phyloP scores from a whole-genome alignment of 1,140 invertebrate species.

The Marisa cornuarietis region DNA sequence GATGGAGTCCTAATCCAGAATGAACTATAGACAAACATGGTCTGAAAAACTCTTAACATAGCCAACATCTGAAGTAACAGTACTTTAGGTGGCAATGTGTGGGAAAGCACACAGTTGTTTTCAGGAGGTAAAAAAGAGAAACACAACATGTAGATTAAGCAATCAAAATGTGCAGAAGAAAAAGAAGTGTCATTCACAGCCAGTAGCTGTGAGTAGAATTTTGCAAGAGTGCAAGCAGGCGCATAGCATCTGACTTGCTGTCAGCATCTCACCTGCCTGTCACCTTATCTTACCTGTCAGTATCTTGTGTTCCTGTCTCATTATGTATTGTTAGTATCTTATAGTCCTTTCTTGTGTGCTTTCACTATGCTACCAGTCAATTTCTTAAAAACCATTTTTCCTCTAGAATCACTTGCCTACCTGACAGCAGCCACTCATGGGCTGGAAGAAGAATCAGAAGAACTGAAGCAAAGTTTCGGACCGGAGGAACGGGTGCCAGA shows the following conservation, averaged over 20 bases:
- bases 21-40: too few relatives aligned
- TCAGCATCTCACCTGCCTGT: not conserved
- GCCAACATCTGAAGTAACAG: too few relatives aligned
- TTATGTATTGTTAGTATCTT: conserved; percentile 6
- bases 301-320: not conserved
- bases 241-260: too few relatives aligned
- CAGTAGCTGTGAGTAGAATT: too few relatives aligned
- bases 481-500: conserved; percentile 77
- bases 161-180: not conserved
- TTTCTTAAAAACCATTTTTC: conserved; percentile 15
- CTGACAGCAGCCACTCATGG: conserved; percentile 96
- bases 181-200: too few relatives aligned
- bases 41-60: too few relatives aligned
- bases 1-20: too few relatives aligned
- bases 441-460: conserved; percentile 81
- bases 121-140: not conserved
- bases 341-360: not conserved
- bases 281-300: not conserved
- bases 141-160: not conserved
- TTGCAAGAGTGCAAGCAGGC: too few relatives aligned
- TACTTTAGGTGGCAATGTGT: too few relatives aligned
- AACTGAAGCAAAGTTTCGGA: conserved; percentile 75
- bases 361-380: not conserved
- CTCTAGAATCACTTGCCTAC: conserved; percentile 81
- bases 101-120: too few relatives aligned